phyloP scores from a whole-genome alignment of 2,113 vertebrate genomes.

The Corythornis cristatus region DNA sequence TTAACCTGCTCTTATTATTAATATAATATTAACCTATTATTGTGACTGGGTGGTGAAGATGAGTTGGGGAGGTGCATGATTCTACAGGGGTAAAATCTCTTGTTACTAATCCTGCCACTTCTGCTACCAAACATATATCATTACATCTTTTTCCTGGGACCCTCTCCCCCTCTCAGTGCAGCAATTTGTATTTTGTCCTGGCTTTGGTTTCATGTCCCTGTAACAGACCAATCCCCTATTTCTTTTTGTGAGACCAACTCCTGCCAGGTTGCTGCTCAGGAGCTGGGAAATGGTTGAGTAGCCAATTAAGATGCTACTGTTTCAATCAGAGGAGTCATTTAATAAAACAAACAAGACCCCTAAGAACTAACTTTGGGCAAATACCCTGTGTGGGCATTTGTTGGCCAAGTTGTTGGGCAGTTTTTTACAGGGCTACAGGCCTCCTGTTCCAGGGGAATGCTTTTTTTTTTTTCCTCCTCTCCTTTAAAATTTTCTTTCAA shows the following conservation, averaged over 20 bases:
- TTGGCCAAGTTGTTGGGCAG: neutral
- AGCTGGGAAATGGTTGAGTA: neutral
- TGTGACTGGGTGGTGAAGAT: neutral
- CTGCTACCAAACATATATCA: neutral
- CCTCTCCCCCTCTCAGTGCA: neutral
- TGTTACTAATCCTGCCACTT: neutral
- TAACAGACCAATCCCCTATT: accelerated
- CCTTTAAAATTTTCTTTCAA: neutral
- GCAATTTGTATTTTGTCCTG: neutral
- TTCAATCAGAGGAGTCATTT: neutral
- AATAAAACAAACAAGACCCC: neutral
- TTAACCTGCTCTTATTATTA: neutral
- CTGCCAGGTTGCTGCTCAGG: neutral
- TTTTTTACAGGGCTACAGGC: neutral
- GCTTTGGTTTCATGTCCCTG: neutral
- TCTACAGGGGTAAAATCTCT: neutral
- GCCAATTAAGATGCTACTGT: neutral
- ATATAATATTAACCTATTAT: neutral
- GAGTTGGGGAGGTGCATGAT: neutral
- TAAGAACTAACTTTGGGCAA: neutral
- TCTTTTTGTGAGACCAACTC: neutral
- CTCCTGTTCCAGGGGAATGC: neutral
- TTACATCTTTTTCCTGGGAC: neutral
- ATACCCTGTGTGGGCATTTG: neutral
- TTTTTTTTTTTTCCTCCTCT: neutral